phyloP scores from a whole-genome alignment of 2,888 invertebrate genomes.

The Coleophora flavipennella region DNA sequence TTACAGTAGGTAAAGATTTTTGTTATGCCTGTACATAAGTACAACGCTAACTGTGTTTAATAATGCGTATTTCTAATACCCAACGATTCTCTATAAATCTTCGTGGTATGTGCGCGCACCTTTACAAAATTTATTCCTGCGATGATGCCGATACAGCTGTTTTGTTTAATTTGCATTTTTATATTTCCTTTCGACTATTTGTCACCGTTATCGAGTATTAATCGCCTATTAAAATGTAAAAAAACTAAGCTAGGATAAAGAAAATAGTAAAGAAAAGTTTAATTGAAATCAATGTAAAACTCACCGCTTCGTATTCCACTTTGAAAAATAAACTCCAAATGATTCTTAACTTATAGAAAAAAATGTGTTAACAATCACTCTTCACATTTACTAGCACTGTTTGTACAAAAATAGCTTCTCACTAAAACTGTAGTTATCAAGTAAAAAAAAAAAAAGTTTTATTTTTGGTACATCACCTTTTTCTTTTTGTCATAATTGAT shows the following conservation, averaged over 20 bases:
- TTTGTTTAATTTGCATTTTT: conserved; percentile 47
- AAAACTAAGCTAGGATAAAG: no score
- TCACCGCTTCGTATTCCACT: conserved; percentile 20
- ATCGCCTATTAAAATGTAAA: no score
- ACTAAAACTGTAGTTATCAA: conserved; percentile 6
- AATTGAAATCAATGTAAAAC: conserved; percentile 13
- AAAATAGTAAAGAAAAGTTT: no score
- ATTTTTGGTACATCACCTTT: conserved; percentile 32
- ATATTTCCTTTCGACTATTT: conserved; percentile 30
- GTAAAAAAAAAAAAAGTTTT: conserved; percentile 11
- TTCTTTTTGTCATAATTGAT: conserved; percentile 40
- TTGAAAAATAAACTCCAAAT: conserved; percentile 13
- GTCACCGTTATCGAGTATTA: conserved; percentile 6
- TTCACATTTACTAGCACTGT: conserved; percentile 13
- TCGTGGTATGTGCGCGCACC: conserved; percentile 33
- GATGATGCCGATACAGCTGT: conserved; percentile 36
- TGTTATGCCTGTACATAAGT: no score
- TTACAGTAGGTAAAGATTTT: no score
- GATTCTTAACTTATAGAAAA: conserved; percentile 14
- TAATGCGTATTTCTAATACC: conserved; percentile 43
- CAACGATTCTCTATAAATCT: conserved; percentile 61
- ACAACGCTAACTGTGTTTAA: not conserved
- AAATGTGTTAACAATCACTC: conserved; percentile 7
- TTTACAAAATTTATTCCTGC: conserved; percentile 25
- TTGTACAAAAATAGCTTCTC: conserved; percentile 13